These are phyloP conservation scores for Coryphaenoides rupestris DNA, from an alignment of 2,113 vertebrate genomes.

Conservation along the genomic window DNA sequence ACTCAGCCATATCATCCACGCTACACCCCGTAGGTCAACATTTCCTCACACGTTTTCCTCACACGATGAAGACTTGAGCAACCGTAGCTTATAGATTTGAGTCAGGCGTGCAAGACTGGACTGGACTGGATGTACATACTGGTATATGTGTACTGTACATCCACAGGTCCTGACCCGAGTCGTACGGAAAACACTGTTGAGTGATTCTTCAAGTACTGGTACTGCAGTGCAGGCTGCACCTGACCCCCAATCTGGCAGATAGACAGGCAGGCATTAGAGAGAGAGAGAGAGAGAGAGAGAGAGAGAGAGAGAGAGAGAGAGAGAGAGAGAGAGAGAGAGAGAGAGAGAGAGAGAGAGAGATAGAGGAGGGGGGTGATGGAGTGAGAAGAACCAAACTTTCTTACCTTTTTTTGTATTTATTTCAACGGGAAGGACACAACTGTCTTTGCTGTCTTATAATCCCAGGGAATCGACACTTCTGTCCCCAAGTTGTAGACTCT, in stretches of 20 bases:
- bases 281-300: background rate
- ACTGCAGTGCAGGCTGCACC: conserved; percentile 42
- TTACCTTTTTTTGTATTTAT: conserved; percentile 37
- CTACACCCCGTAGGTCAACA: conserved; percentile 45
- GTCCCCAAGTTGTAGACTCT: conserved; percentile 36
- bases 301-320: background rate
- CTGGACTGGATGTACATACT: too few species aligned
- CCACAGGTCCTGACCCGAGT: background rate
- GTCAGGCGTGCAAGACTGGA: background rate
- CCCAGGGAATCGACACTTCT: conserved; percentile 24
- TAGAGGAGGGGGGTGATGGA: conserved; percentile 3
- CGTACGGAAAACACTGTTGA: background rate
- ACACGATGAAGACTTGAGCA: background rate
- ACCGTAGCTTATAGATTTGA: background rate
- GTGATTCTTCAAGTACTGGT: conserved; percentile 5
- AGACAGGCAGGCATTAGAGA: background rate
- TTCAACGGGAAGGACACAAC: conserved; percentile 15
- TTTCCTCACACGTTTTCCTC: background rate
- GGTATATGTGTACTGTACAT: too few species aligned
- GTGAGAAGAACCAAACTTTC: background rate
- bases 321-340: background rate
- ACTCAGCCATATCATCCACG: background rate
- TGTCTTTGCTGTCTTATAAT: conserved; percentile 37
- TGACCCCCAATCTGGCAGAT: conserved; percentile 31
- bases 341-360: too few species aligned